Base-by-base conservation (phyloP, 2,888 invertebrate species). In the Hetaerina titia region DNA sequence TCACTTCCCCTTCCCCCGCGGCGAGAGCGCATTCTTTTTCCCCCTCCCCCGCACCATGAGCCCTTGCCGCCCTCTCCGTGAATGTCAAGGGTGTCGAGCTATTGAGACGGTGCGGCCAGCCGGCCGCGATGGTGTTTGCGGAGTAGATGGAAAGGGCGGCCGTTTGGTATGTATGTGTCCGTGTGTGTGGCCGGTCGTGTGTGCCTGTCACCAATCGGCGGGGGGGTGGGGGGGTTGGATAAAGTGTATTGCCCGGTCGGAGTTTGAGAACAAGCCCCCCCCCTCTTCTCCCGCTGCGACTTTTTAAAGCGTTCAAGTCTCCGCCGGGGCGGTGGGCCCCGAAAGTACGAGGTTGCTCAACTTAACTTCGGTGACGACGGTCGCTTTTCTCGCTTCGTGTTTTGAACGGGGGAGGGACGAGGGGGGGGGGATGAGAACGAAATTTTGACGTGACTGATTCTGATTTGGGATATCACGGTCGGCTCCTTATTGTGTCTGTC, bases 81-180 rank as follows among this genome's bases (percentile, higher is more conserved):
- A 81, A 81, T 81, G 81, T 81, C 81, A 81, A 81, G 81, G 81
- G 81, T 81, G 81, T 31, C 11, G 81, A 81, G 69, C n/a, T 31
- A 31, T 25, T 81, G 81, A 25, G 25, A 11, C 81, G 81, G 81
- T 7, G 45, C 45, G 81, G 81, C 31, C 45, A 45, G 45, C 45
- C 45, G 81, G 31, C 7, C 25, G 25, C 31, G 8, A 13, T 31
- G 13, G 11, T 25, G 19, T 19, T 25, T 25, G 74, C 2, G 31
- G 81, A 81, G 81, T 31, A 31, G 81, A 13, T 31, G 69, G 69
- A 22, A 15, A 22, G 69, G 69, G 45, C 45, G 45, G 45, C 45
- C 4, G 45, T 45, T 45, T 45, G 45, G 45, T 45, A 45, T 45
- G 45, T 45, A 45, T 45, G 45, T 45, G 45, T 45, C n/a, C n/a